Conservation (phyloP, 2,888 invertebrate genomes). For the Labia minor region DNA sequence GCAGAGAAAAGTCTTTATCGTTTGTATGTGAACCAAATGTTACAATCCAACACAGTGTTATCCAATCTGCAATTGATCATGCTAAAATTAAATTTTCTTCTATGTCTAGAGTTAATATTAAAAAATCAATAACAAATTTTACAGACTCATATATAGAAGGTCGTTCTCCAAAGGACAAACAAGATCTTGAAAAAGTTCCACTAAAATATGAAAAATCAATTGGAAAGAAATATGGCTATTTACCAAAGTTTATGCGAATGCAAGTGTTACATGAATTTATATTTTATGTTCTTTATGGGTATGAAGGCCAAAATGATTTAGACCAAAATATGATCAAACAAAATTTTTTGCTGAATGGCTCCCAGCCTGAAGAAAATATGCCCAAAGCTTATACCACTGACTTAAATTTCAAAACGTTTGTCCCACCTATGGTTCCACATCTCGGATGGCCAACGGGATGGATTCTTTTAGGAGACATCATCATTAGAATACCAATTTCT, state of each 20-base stretch:
- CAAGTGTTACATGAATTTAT: conserved; percentile 55
- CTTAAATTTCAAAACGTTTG: conserved; percentile 59
- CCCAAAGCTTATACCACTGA: conserved; percentile 41
- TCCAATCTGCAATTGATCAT: conserved; percentile 50
- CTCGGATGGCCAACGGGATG: conserved; percentile 51
- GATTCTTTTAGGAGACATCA: conserved; percentile 56
- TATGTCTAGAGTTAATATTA: conserved; percentile 26
- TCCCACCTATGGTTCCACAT: conserved; percentile 53
- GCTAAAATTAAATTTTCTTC: conserved; percentile 46
- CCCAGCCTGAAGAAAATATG: conserved; percentile 37
- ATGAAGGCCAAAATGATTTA: conserved; percentile 35
- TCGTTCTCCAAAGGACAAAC: not conserved
- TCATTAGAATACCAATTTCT: conserved; percentile 57
- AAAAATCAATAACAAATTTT: conserved; percentile 20
- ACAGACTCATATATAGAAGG: conserved; percentile 14
- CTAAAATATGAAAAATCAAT: conserved; percentile 28
- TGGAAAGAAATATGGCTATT: conserved; percentile 41
- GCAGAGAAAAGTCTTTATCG: conserved; percentile 38
- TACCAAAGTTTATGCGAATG: conserved; percentile 57
- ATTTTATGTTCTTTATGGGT: conserved; percentile 55
- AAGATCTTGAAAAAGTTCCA: not conserved
- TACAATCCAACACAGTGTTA: conserved; percentile 37
- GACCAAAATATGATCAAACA: conserved; percentile 31
- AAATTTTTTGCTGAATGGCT: conserved; percentile 29
- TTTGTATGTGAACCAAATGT: conserved; percentile 46